Base-by-base conservation (phyloP, 2,888 invertebrate species). In the Xanthostigma xanthostigma region DNA sequence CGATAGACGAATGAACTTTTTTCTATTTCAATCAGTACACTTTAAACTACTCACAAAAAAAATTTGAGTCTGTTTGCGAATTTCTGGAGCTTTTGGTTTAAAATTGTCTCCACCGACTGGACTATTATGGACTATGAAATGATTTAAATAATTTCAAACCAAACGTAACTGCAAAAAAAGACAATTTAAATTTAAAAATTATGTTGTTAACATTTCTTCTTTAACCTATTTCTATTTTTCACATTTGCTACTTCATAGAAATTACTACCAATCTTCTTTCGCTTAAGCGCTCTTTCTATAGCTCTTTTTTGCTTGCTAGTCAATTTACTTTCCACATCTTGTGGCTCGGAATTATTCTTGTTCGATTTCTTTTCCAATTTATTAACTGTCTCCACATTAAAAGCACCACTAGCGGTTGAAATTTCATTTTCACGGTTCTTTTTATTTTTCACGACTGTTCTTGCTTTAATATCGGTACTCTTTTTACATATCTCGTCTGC, bases 241-340 rank as follows among this genome's bases (percentile, higher is more conserved):
- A 91, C 91, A 72, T 92, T 91, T 9, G 84, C 74, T 35, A 84
- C 79, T 74, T 89, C 89, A 65, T 91, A 91, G 63, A 91, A 91
- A 67, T 91, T 86, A 64, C 85, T 88, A 56, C 91, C 91, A 51
- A 86, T 79, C 62, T 87, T 90, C 62, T 82, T 86, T 10, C 86
- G 74, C 56, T 83, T 86, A 54, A 76, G 76, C 10, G 81, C 75
- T 55, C 90, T 73, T 53, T 89, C 87, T 3, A 79, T 55, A 1
- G 84, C 81, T 55, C 91, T 75, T 55, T 79, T 75, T 60, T 88
- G 78, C 66, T 84, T 89, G 41, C 87, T 84, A 2, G 84, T 88
- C 45, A 85, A 59, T 57, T 77, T 79, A 57, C 75, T 75, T 5
- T 55, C 59, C 37, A 61, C 60, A 41, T 57, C 55, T 17, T 57